Evolutionary conservation across 2,888 invertebrate genomes (phyloP).

Genomic region (Ecdyonurus torrentis): DNA sequence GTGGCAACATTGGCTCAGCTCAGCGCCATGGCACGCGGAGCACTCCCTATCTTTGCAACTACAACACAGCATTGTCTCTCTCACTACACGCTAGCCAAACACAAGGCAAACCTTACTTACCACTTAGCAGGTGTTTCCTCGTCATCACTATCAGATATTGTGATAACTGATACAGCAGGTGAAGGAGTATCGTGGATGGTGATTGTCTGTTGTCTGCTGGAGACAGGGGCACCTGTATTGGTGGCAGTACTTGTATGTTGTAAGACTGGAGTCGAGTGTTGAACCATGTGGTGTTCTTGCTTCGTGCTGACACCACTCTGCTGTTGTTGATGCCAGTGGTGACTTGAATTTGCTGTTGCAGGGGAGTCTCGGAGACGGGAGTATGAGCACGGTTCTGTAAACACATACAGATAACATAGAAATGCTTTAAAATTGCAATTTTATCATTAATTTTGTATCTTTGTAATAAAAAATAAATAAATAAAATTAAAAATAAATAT

Average conservation of each 20-base stretch:
- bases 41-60: slow-evolving; percentile 22
- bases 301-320: slow-evolving; percentile 11
- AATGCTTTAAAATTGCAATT: no score
- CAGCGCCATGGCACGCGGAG: slow-evolving; percentile 17
- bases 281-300: slow-evolving; percentile 17
- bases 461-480: neutral
- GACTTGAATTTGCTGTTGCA: slow-evolving; percentile 7
- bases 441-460: no score
- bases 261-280: slow-evolving; percentile 21
- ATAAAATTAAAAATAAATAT: no score
- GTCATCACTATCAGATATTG: slow-evolving; percentile 89
- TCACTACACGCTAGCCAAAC: no score
- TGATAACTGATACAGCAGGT: slow-evolving; percentile 87
- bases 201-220: slow-evolving; percentile 60
- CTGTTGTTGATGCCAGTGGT: slow-evolving; percentile 16
- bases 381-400: slow-evolving; percentile 7
- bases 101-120: slow-evolving; percentile 13
- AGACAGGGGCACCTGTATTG: slow-evolving; percentile 40
- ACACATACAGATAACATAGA: no score
- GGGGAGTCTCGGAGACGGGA: slow-evolving; percentile 10
- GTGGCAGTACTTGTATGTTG: slow-evolving; percentile 68
- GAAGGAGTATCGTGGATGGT: slow-evolving; percentile 92
- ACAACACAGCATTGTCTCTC: slow-evolving; percentile 10
- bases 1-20: slow-evolving; percentile 13
- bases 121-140: slow-evolving; percentile 39